A percentile compares a stretch with the other conserved stretches of the same genome.
Conservation (phyloP, 92 coral and sea anemone species). For the Anthopleura xanthogrammica region DNA sequence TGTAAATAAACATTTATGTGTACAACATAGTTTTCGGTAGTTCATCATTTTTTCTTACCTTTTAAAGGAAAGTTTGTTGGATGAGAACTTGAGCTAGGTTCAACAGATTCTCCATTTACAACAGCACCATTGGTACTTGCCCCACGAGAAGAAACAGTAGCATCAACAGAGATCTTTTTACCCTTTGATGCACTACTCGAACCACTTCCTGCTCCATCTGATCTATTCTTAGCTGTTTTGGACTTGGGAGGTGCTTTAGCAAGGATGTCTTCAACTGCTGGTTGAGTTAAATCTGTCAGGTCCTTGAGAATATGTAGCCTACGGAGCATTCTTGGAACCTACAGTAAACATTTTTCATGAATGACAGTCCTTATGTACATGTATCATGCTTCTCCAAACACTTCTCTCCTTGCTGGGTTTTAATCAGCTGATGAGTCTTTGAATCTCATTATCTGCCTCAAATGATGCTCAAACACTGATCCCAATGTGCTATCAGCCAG, state of each 20-base stretch:
- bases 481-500: too few species aligned
- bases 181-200: conserved; percentile 28
- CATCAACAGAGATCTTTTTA: conserved; percentile 38
- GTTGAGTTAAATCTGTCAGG: conserved; percentile 75
- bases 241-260: conserved; percentile 54
- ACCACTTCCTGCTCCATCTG: conserved; percentile 46
- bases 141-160: conserved; percentile 24
- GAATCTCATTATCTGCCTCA: too few species aligned
- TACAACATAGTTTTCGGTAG: not conserved
- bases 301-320: conserved; percentile 86
- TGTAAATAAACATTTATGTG: too few species aligned
- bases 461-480: too few species aligned
- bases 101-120: conserved; percentile 59
- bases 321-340: conserved; percentile 86
- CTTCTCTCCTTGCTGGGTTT: too few species aligned
- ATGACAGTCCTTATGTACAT: too few species aligned
- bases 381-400: too few species aligned
- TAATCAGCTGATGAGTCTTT: too few species aligned
- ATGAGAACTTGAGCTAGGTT: conserved; percentile 14
- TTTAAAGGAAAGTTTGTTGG: conserved; percentile 13
- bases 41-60: conserved; percentile 34
- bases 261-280: conserved; percentile 76
- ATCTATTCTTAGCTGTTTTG: conserved; percentile 47
- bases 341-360: not conserved
- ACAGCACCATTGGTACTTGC: conserved; percentile 18